Evolutionary conservation across 2,888 invertebrate species (phyloP).

Genomic region (Heliconius sara): DNA sequence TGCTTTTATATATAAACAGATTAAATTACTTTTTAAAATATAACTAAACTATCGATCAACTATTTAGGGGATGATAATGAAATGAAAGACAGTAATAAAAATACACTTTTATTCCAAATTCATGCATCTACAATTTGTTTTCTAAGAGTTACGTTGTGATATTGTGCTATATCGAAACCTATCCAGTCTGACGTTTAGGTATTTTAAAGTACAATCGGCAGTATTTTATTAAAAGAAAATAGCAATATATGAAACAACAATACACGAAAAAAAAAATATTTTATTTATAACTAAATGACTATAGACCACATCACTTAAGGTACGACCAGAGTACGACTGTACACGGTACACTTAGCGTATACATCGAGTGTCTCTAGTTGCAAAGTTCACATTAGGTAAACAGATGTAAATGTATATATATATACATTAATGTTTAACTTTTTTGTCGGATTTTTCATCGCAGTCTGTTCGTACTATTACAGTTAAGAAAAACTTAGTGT

Average conservation of each 20-base stretch:
- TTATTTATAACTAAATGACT: neutral
- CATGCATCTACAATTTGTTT: conserved; percentile 80
- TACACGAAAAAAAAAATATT: neutral
- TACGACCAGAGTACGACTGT: too few relatives aligned
- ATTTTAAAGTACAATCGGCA: conserved; percentile 41
- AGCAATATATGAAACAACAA: neutral
- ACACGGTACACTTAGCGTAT: too few relatives aligned
- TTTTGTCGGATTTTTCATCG: too few relatives aligned
- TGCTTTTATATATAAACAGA: too few relatives aligned
- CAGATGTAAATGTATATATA: too few relatives aligned
- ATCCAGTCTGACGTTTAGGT: conserved; percentile 58
- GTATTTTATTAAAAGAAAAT: conserved; percentile 26
- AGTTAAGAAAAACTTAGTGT: too few relatives aligned
- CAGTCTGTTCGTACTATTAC: too few relatives aligned
- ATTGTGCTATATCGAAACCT: conserved; percentile 67
- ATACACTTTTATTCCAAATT: conserved; percentile 80
- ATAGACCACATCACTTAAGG: too few relatives aligned
- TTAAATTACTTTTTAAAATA: too few relatives aligned
- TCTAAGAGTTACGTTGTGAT: conserved; percentile 74
- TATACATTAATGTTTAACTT: too few relatives aligned
- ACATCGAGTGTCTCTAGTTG: too few relatives aligned
- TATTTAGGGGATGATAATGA: conserved; percentile 16
- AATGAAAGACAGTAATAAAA: conserved; percentile 66
- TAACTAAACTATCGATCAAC: neutral
- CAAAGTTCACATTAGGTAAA: too few relatives aligned